Base-by-base conservation (phyloP, 2,888 invertebrate genomes). In the Ophioninae sp. region DNA sequence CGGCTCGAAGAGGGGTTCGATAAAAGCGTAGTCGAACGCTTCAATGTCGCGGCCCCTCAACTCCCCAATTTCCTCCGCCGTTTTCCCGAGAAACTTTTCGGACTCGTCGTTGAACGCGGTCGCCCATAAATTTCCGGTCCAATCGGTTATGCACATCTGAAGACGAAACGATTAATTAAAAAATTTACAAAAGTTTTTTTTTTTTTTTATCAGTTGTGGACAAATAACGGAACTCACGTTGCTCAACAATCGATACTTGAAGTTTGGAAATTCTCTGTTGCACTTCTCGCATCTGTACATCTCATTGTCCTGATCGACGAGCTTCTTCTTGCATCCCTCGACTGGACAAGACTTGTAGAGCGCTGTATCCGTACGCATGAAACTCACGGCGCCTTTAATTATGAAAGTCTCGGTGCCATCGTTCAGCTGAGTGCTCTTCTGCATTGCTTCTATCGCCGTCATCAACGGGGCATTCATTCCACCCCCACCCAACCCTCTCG, bases 251-350 rank as follows among this genome's bases (percentile, higher is more conserved):
- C 99, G 95, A 93, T 97, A 98, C 90, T 97, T 97, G 93, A 96
- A 99, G 87, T 96, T 96, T 0, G 96, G 96, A 91, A 95, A 97
- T 86, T 97, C 97, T 77, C 95, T 94, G 89, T 96, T 95, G 92
- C 99, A 99, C 93, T 99, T 99, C 92, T 99, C 99, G 93, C 99
- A 99, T 75, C 98, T 94, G 93, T 95, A 99, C 91, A 96, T 94
- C 0, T 97, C 98, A 90, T 98, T 98, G 85, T 96, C 96, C 90
- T 96, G 95, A 92, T 99, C 98, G 9, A 98, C 94, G 0, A 99
- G 94, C 93, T 99, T 99, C 93, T 99, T 99, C 92, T 99, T 98
- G 93, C 99, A 99, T 74, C 95, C 95, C 0, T 96, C 95, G 72
- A 95, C 94, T 0, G 98, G 97, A 88, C 99, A 99, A 0, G 99